Evolutionary conservation across 30 jellyfish, hydroid and myxozoan genomes (phyloP).

Genomic region (Cassiopea xamachana): DNA sequence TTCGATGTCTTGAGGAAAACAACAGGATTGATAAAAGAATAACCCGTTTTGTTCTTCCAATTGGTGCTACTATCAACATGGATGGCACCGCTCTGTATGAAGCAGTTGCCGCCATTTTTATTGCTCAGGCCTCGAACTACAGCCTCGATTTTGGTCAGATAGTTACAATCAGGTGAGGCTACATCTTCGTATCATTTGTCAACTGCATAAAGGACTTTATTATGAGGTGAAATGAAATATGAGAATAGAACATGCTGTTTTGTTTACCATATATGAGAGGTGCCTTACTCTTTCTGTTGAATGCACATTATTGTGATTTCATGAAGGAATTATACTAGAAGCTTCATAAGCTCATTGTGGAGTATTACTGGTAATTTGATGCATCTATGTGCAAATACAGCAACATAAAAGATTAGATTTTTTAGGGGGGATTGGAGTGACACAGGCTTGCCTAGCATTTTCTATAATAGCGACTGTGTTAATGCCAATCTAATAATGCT

Average conservation of each 20-base stretch:
- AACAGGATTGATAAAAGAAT: constrained; percentile 75
- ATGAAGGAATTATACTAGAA: no score
- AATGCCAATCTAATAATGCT: no score
- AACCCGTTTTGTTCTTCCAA: constrained; percentile 83
- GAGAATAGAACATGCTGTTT: neutral
- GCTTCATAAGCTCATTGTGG: no score
- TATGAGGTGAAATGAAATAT: neutral
- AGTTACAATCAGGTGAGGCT: constrained; percentile 71
- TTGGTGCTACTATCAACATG: constrained; percentile 85
- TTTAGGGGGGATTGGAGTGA: no score
- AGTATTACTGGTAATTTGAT: no score
- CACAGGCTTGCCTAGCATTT: no score
- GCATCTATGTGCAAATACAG: no score
- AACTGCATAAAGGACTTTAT: neutral
- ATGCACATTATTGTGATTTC: no score
- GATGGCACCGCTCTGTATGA: constrained; percentile 91
- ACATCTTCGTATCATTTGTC: neutral
- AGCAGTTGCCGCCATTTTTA: constrained; percentile 91
- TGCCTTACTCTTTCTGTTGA: no score
- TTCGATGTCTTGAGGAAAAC: constrained; percentile 83
- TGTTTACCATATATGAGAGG: no score
- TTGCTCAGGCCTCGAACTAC: constrained; percentile 80
- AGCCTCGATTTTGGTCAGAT: constrained; percentile 69
- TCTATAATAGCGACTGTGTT: no score
- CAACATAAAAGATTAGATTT: no score